These are phyloP conservation scores for Nanorana parkeri DNA, from an alignment of 2,113 vertebrate species.

Conservation along the genomic window DNA sequence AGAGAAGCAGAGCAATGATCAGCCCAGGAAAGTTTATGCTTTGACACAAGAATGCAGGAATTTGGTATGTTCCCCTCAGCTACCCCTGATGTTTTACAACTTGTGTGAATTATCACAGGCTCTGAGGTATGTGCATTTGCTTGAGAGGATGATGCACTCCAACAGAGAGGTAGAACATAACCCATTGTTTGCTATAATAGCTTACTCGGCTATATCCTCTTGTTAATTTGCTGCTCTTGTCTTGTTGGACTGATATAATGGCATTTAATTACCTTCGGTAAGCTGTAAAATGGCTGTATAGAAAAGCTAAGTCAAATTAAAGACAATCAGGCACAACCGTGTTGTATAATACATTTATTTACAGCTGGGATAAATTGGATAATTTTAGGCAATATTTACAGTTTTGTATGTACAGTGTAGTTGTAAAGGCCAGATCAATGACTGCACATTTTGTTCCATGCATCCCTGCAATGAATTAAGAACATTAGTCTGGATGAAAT, in stretches of 20 bases:
- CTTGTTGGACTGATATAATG: background rate
- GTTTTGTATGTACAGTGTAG: too few species aligned
- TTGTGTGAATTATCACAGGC: constrained; percentile 46
- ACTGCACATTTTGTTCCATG: too few species aligned
- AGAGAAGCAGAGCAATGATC: constrained; percentile 12
- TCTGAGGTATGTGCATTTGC: constrained; percentile 31
- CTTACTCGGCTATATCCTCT: background rate
- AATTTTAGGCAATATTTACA: too few species aligned
- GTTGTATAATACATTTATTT: too few species aligned
- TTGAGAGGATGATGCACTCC: constrained; percentile 29
- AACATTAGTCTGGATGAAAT: too few species aligned
- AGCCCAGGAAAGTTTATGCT: constrained; percentile 46
- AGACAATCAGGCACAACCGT: too few species aligned
- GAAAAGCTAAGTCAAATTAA: background rate
- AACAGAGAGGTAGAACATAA: constrained; percentile 35
- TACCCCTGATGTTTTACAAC: constrained; percentile 57
- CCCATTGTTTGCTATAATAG: constrained; percentile 20
- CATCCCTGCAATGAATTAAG: too few species aligned
- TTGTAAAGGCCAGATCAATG: too few species aligned
- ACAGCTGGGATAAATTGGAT: too few species aligned
- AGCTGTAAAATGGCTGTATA: background rate
- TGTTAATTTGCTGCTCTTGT: background rate
- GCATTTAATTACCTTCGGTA: background rate
- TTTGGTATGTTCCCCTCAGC: constrained; percentile 53
- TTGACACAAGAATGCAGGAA: constrained; percentile 55